These are phyloP conservation scores for Pardosa pseudoannulata DNA, from an alignment of 2,888 invertebrate species.

Conservation along the genomic window DNA sequence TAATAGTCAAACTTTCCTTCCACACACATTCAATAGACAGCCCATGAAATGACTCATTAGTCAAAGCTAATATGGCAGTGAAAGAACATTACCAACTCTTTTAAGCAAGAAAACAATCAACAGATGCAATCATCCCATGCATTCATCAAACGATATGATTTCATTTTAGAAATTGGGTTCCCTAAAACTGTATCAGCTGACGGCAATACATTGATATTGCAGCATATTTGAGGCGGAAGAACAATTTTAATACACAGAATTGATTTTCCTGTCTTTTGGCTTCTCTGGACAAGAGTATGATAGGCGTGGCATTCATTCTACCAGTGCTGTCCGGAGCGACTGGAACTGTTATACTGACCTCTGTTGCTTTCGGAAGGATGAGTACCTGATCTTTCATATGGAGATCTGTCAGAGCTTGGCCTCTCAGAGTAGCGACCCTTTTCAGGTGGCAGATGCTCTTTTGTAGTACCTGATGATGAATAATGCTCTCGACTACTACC, in stretches of 20 bases:
- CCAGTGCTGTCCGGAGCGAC: slow-evolving; percentile 62
- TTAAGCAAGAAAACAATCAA: slow-evolving; percentile 45
- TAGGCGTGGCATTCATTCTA: slow-evolving; percentile 28
- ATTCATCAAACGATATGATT: slow-evolving; percentile 60
- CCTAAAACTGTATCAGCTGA: slow-evolving; percentile 20
- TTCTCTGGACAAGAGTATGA: neutral
- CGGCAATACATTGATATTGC: slow-evolving; percentile 48
- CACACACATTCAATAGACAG: slow-evolving; percentile 40
- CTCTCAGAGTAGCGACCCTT: slow-evolving; percentile 62
- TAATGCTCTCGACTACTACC: slow-evolving; percentile 18
- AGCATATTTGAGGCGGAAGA: slow-evolving; percentile 60
- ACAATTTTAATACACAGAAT: slow-evolving; percentile 57
- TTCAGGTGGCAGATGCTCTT: slow-evolving; percentile 63
- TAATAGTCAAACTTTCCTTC: too few species aligned
- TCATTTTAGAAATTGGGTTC: slow-evolving; percentile 12
- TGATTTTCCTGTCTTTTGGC: slow-evolving; percentile 54
- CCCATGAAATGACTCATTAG: slow-evolving; percentile 42
- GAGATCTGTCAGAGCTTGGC: slow-evolving; percentile 29
- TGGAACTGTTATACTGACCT: slow-evolving; percentile 61
- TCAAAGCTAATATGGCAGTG: slow-evolving; percentile 66
- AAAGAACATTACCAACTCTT: slow-evolving; percentile 39
- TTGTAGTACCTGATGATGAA: slow-evolving; percentile 40
- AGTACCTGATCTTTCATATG: slow-evolving; percentile 42
- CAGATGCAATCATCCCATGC: slow-evolving; percentile 44
- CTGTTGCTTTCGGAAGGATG: slow-evolving; percentile 40